phyloP scores from a whole-genome alignment of 2,113 vertebrate genomes.

The Edolisoma coerulescens region DNA sequence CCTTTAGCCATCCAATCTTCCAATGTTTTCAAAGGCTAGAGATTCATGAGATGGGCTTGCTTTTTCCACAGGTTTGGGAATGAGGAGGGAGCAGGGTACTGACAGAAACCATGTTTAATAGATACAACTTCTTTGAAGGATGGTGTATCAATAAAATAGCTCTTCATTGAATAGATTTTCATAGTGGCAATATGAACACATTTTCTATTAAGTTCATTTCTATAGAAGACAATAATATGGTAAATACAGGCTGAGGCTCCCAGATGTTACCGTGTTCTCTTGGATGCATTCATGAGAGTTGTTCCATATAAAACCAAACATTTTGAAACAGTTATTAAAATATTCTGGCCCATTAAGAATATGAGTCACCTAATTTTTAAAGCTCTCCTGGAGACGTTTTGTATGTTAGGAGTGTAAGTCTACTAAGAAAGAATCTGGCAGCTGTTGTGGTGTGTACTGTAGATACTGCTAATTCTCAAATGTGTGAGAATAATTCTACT shows the following conservation, averaged over 20 bases:
- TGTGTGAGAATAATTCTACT: not conserved
- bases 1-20: not conserved
- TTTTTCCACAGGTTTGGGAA: not conserved
- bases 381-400: not conserved
- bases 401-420: not conserved
- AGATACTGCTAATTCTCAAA: not conserved
- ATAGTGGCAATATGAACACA: not conserved
- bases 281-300: not conserved
- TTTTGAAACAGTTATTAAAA: not conserved
- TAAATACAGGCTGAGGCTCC: not conserved
- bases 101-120: not conserved
- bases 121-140: not conserved
- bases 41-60: not conserved
- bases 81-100: not conserved
- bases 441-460: not conserved
- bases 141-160: not conserved
- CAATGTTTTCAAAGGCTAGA: not conserved
- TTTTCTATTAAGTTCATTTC: not conserved
- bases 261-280: not conserved
- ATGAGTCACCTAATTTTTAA: slow-evolving; percentile 5
- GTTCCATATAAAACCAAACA: not conserved
- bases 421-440: not conserved
- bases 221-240: not conserved
- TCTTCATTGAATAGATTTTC: not conserved
- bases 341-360: not conserved